phyloP scores from a whole-genome alignment of 2,113 vertebrate species.

The Tapirus terrestris region DNA sequence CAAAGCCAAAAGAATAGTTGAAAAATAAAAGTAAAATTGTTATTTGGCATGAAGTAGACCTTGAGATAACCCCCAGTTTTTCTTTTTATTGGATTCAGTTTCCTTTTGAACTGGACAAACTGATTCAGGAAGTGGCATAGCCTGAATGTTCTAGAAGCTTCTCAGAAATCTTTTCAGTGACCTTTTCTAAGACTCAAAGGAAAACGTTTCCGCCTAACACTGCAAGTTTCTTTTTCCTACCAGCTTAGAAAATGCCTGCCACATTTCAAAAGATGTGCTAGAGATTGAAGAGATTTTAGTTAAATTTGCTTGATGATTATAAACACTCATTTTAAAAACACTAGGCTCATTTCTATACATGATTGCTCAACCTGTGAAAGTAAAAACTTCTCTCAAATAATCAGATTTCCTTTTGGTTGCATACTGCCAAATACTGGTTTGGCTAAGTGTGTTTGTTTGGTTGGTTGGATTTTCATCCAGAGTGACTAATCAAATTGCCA shows the following conservation, averaged over 20 bases:
- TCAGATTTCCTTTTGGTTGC: background rate
- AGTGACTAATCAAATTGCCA: constrained; percentile 40
- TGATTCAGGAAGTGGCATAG: constrained; percentile 55
- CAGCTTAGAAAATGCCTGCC: constrained; percentile 43
- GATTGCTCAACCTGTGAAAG: constrained; percentile 29
- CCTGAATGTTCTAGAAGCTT: constrained; percentile 54
- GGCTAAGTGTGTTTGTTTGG: constrained; percentile 31
- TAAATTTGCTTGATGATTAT: constrained; percentile 25
- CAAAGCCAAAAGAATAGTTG: constrained; percentile 48
- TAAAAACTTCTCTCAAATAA: constrained; percentile 49
- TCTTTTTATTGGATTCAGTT: constrained; percentile 13
- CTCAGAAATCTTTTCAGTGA: constrained; percentile 52
- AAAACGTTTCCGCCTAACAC: constrained; percentile 49
- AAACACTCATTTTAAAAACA: constrained; percentile 46
- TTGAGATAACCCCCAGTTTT: constrained; percentile 16
- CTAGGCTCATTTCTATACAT: constrained; percentile 33
- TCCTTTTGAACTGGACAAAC: constrained; percentile 65
- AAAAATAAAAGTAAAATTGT: constrained; percentile 66
- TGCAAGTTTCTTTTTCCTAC: constrained; percentile 48
- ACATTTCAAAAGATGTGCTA: constrained; percentile 13
- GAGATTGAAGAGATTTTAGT: background rate
- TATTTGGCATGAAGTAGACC: constrained; percentile 44
- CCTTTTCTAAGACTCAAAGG: constrained; percentile 18
- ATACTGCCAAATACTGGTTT: constrained; percentile 59
- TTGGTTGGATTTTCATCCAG: constrained; percentile 10